Conservation (phyloP, 2,888 invertebrate species). For the Nomada ferruginata region DNA sequence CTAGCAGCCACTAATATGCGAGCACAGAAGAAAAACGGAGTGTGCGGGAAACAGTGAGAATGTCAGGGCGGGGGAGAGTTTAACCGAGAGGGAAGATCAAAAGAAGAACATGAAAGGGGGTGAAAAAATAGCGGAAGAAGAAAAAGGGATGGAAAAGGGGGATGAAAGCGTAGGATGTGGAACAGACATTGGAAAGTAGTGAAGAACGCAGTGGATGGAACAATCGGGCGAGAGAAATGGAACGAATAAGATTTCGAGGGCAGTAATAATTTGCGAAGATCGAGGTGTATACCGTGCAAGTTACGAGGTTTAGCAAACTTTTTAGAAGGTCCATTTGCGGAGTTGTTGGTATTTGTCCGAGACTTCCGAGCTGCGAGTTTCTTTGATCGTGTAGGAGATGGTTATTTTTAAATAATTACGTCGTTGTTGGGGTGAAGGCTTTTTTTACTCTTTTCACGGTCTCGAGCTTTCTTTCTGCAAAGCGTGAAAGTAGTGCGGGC, state of each 20-base stretch:
- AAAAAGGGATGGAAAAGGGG: not conserved
- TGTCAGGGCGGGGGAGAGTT: not conserved
- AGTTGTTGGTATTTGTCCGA: too few species aligned
- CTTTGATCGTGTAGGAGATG: too few species aligned
- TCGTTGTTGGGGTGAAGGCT: too few species aligned
- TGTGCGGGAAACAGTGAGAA: not conserved
- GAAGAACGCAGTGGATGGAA: constrained; percentile 6
- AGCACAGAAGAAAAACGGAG: constrained; percentile 16
- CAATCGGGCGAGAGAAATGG: constrained; percentile 8
- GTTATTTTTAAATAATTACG: too few species aligned
- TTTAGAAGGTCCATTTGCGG: too few species aligned
- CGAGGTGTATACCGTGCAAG: not conserved
- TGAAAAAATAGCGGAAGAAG: not conserved
- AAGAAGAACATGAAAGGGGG: constrained; percentile 8
- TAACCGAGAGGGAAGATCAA: constrained; percentile 14
- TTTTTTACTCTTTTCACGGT: too few species aligned
- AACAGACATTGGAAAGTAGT: not conserved
- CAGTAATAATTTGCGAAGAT: not conserved
- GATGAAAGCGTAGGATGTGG: not conserved
- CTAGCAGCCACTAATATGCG: constrained; percentile 38
- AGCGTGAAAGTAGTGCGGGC: too few species aligned
- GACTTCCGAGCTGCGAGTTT: too few species aligned
- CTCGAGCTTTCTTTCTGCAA: too few species aligned
- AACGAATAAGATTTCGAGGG: not conserved
- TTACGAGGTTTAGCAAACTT: not conserved